Conservation (phyloP, 2,113 vertebrate species). For the Trogon surrucura region DNA sequence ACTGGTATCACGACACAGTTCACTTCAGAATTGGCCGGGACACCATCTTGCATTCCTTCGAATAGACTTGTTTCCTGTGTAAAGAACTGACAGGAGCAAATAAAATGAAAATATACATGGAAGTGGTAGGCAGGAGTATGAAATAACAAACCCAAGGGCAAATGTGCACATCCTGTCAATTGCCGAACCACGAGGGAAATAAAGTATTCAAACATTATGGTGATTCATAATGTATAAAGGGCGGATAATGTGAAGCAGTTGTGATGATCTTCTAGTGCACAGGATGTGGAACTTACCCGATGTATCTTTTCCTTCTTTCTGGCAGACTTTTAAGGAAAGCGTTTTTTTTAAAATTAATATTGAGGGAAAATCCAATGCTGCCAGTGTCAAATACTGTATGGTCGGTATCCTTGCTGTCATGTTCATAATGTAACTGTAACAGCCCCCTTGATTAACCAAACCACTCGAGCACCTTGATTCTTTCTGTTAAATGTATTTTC, state of each 20-base stretch:
- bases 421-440: neutral
- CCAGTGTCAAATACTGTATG: neutral
- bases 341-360: neutral
- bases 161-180: neutral
- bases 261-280: neutral
- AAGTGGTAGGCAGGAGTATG: neutral
- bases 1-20: neutral
- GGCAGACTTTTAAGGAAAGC: neutral
- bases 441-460: neutral
- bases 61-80: neutral
- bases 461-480: neutral
- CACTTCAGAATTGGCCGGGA: constrained; percentile 3
- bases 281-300: neutral
- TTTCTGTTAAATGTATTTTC: neutral
- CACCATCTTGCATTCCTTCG: constrained; percentile 33
- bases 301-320: neutral
- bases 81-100: neutral
- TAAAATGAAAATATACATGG: neutral
- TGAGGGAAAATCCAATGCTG: neutral
- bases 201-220: neutral
- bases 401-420: neutral
- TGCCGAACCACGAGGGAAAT: neutral
- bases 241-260: neutral
- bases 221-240: constrained; percentile 17
- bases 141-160: constrained; percentile 49